Evolutionary conservation across 35 echinoderm and acorn worm genomes (phyloP).

Genomic region (Lytechinus variegatus): DNA sequence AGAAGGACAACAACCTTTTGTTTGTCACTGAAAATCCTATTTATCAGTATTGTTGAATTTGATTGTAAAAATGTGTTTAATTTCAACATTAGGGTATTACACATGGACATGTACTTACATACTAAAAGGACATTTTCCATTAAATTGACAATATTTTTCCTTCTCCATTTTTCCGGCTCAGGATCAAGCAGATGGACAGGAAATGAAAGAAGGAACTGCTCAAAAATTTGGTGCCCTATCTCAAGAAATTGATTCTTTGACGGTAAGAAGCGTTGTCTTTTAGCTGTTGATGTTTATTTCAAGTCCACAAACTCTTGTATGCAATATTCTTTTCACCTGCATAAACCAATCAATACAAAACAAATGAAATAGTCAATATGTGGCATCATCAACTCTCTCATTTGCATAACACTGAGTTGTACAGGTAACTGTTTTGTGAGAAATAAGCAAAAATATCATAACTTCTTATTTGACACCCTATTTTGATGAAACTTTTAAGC

Average conservation of each 20-base stretch:
- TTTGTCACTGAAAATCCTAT: too few species aligned
- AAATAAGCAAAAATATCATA: too few species aligned
- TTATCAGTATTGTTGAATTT: too few species aligned
- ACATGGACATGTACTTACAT: too few species aligned
- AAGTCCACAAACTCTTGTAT: background rate
- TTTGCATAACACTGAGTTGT: too few species aligned
- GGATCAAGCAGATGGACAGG: slow-evolving; percentile 15
- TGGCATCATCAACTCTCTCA: background rate
- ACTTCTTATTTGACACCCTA: too few species aligned
- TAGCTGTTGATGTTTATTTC: background rate
- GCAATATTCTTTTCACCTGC: background rate
- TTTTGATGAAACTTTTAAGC: background rate
- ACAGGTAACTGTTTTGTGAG: too few species aligned
- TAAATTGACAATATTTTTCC: background rate
- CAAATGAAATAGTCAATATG: background rate
- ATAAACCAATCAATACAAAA: background rate
- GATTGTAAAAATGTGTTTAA: too few species aligned
- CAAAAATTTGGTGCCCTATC: slow-evolving; percentile 58
- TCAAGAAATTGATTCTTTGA: slow-evolving; percentile 62
- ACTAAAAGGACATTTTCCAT: background rate
- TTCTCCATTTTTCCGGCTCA: background rate
- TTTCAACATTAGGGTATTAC: too few species aligned
- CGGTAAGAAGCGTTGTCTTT: slow-evolving; percentile 42
- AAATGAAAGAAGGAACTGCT: slow-evolving; percentile 39
- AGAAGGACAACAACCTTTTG: too few species aligned